Percentiles rank a stretch among this genome's conserved stretches.
Evolutionary conservation across 2,113 vertebrate genomes (phyloP).

Genomic region (Silurus meridionalis): DNA sequence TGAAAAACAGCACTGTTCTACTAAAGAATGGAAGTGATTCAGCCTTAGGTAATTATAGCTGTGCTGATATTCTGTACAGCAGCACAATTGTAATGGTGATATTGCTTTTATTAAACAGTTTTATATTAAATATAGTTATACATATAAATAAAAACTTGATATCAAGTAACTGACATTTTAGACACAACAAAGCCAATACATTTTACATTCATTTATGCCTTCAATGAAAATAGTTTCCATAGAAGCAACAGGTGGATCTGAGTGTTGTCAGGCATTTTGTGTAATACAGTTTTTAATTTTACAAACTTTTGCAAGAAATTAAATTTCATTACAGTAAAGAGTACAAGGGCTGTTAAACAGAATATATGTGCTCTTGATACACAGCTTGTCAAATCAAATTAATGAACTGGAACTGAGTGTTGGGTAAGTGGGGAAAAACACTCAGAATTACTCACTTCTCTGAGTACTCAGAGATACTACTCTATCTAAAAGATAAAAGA

Average conservation of each 20-base stretch:
- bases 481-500: no score
- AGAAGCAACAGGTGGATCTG: background rate
- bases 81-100: background rate
- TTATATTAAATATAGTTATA: no score
- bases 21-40: no score
- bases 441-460: background rate
- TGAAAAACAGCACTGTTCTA: no score
- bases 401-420: background rate
- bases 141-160: background rate
- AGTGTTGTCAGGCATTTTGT: background rate
- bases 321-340: background rate
- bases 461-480: background rate
- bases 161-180: background rate
- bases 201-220: background rate
- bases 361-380: background rate
- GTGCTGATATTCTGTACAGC: background rate
- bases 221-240: background rate
- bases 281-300: background rate
- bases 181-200: background rate
- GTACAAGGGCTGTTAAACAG: background rate
- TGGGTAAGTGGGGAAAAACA: background rate
- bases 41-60: background rate
- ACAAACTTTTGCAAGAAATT: background rate
- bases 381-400: background rate
- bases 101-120: background rate